phyloP scores from a whole-genome alignment of 2,888 invertebrate genomes.

The Dusona sp. region DNA sequence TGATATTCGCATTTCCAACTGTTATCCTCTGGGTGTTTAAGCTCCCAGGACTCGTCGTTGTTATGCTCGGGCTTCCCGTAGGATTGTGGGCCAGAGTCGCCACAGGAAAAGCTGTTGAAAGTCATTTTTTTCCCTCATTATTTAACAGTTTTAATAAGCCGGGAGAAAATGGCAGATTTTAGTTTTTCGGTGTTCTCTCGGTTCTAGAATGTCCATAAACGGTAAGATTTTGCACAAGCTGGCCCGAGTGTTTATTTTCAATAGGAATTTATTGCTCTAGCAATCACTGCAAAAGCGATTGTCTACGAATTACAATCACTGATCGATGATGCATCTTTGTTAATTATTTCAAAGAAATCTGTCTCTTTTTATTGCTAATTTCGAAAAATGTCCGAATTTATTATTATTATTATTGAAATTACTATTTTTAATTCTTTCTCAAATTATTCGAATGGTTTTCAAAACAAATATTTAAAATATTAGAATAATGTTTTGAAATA shows the following conservation, averaged over 20 bases:
- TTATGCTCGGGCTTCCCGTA: slow-evolving; percentile 77
- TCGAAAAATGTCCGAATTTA: neutral
- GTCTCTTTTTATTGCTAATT: neutral
- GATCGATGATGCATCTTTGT: slow-evolving; percentile 71
- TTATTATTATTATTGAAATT: neutral
- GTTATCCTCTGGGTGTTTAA: slow-evolving; percentile 84
- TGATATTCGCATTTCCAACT: slow-evolving; percentile 79
- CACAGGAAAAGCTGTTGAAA: slow-evolving; percentile 85
- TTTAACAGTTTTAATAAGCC: neutral
- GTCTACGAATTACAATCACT: slow-evolving; percentile 69
- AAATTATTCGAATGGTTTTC: neutral
- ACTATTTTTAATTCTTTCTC: neutral
- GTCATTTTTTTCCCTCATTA: slow-evolving; percentile 1
- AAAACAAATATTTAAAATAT: neutral
- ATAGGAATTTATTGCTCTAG: slow-evolving; percentile 70
- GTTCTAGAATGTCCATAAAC: slow-evolving; percentile 74
- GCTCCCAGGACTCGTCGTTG: slow-evolving; percentile 76
- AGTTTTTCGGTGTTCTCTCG: slow-evolving; percentile 67
- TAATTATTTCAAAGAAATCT: slow-evolving; percentile 7
- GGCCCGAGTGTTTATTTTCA: slow-evolving; percentile 74
- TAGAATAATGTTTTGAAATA: neutral
- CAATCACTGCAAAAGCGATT: slow-evolving; percentile 80
- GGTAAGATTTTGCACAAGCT: slow-evolving; percentile 78
- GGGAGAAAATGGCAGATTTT: neutral
- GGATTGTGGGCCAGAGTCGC: slow-evolving; percentile 82